Evolutionary conservation across 92 coral and sea anemone genomes (phyloP).

Genomic region (Palythoa caribaeorum): DNA sequence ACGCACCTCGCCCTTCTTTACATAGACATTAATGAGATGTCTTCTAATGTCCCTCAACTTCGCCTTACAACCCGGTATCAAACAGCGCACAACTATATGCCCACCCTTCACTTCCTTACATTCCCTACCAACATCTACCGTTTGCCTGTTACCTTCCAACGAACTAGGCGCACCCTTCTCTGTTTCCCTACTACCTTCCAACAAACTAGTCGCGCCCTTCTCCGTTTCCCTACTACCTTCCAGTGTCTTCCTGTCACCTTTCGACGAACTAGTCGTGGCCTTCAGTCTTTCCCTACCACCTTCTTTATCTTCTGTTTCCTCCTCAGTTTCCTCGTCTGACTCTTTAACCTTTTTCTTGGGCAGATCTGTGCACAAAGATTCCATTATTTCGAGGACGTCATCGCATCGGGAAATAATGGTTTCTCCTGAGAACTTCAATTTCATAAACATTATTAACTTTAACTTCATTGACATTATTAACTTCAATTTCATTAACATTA

Average conservation of each 20-base stretch:
- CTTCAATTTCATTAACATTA: too few relatives aligned
- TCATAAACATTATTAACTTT: too few relatives aligned
- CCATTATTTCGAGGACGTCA: background rate
- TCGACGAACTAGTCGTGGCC: too few relatives aligned
- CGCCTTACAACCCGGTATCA: background rate
- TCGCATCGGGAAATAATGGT: background rate
- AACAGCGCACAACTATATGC: slow-evolving; percentile 11
- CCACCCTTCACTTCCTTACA: slow-evolving; percentile 7
- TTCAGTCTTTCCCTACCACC: background rate
- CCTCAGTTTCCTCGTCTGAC: slow-evolving; percentile 10
- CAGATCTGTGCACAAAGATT: background rate
- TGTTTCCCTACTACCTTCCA: background rate
- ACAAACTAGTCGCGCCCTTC: too few relatives aligned
- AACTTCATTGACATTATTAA: too few relatives aligned
- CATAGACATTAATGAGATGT: background rate
- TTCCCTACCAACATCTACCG: background rate
- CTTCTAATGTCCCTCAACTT: background rate
- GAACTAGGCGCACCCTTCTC: background rate
- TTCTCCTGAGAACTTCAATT: too few relatives aligned
- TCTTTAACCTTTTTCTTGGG: background rate
- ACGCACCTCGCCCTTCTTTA: background rate
- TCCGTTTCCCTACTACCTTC: background rate
- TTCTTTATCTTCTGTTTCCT: background rate
- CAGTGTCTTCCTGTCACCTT: too few relatives aligned
- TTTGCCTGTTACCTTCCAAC: background rate